Evolutionary conservation across 2,888 invertebrate genomes (phyloP), one percentile per base, ranked within the genome.

Genomic region (Heliconius cydno): DNA sequence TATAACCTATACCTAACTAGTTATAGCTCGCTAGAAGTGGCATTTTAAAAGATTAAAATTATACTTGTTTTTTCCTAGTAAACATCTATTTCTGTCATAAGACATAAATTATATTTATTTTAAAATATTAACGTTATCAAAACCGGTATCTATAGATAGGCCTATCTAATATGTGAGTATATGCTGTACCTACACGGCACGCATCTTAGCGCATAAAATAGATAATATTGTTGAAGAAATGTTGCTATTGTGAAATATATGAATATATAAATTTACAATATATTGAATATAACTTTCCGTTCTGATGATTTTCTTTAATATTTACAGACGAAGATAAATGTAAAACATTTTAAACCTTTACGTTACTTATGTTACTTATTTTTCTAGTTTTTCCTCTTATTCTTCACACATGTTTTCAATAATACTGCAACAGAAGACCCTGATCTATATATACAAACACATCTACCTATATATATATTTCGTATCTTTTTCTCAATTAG

Each of bases 11-110:
- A 52, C 52, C 52, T 52, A 52, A 83, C 78, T 79, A 85, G 80
- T 68, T 84, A 85, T 70, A 60, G n/a, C 41, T 73, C 74, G 80
- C 90, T 91, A 83, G 89, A 89, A 84, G 84, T 82, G 88, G 46
- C 75, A 66, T 52, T 52, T 60, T 30, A 34, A 68, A 25, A 60
- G 19, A 38, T 15, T 65, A 13, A 30, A 30, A 65, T 25, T 30
- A 15, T 28, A 25, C 25, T 25, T 52, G 46, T 52, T 46, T 57
- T 57, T 57, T 57, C 22, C 57, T 57, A 22, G 19, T 22, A 57
- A 7, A 57, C 22, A 57, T 57, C 19, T 52, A 52, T 63, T 63
- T n/a, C 25, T 63, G n/a, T n/a, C 25, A 25, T 25, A 3, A 63
- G 12, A 25, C 6, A 52, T 52, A 41, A 68, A 41, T 38, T 6